These are phyloP conservation scores for Upupa epops DNA, from an alignment of 2,113 vertebrate species.

Conservation along the genomic window DNA sequence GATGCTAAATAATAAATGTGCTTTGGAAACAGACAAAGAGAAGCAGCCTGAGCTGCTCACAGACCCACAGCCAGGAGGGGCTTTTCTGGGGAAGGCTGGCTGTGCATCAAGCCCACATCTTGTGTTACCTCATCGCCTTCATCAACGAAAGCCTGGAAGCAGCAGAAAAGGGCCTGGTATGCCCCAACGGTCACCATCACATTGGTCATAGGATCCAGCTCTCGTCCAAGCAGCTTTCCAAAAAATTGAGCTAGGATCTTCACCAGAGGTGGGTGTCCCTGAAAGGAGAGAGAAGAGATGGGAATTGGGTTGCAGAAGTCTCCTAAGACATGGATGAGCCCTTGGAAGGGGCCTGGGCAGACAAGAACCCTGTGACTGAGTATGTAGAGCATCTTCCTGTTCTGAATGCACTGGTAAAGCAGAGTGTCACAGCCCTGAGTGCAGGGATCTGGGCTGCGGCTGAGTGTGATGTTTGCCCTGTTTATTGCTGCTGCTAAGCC, in stretches of 20 bases:
- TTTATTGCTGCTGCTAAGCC: not conserved
- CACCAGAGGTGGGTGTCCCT: conserved; percentile 90
- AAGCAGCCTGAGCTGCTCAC: not conserved
- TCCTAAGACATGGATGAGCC: not conserved
- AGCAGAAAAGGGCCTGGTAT: conserved; percentile 88
- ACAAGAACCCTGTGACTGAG: not conserved
- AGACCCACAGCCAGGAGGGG: not conserved
- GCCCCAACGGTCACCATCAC: conserved; percentile 92
- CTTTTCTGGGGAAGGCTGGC: not conserved
- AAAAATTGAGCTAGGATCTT: conserved; percentile 86
- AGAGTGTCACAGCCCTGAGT: not conserved
- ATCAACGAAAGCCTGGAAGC: conserved; percentile 90
- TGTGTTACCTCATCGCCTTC: conserved; percentile 88
- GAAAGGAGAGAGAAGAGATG: not conserved
- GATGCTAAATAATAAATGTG: not conserved
- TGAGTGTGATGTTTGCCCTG: not conserved
- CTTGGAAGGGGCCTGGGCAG: not conserved
- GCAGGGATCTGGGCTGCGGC: rapidly evolving
- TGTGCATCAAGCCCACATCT: not conserved
- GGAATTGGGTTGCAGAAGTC: not conserved
- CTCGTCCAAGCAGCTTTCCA: conserved; percentile 80
- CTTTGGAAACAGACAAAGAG: not conserved
- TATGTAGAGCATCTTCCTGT: rapidly evolving
- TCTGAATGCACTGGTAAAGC: not conserved
- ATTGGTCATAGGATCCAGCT: conserved; percentile 84